Conservation (phyloP, 2,888 invertebrate species). For the Galerucella nymphaeae region DNA sequence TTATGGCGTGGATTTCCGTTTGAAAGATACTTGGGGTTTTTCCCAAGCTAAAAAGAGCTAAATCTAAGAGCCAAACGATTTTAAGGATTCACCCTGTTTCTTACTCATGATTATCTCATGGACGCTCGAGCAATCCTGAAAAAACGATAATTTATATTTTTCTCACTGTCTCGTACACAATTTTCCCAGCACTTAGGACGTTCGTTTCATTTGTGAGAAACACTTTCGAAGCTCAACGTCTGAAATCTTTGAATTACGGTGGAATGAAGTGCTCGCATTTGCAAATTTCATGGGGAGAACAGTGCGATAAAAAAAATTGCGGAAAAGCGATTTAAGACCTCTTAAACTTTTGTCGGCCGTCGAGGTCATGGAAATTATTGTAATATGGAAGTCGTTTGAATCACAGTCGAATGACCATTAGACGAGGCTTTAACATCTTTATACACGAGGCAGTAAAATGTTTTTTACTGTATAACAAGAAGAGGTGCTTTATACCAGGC, state of each 20-base stretch:
- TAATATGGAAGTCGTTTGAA: too few species aligned
- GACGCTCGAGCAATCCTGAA: not conserved
- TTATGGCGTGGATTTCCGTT: too few species aligned
- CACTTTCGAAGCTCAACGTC: slow-evolving; percentile 26
- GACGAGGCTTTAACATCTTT: slow-evolving; percentile 10
- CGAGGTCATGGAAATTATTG: slow-evolving; percentile 17
- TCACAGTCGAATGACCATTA: slow-evolving; percentile 27
- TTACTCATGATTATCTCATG: not conserved
- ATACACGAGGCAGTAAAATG: slow-evolving; percentile 17
- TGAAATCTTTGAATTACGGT: slow-evolving; percentile 33
- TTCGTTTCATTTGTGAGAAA: slow-evolving; percentile 23
- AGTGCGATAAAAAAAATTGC: slow-evolving; percentile 8
- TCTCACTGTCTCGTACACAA: not conserved
- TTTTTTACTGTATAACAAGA: not conserved
- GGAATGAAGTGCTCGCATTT: slow-evolving; percentile 39
- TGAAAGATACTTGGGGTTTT: too few species aligned
- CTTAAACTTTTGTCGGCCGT: slow-evolving; percentile 17
- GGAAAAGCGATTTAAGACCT: slow-evolving; percentile 25
- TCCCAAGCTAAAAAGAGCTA: too few species aligned
- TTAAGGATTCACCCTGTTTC: not conserved
- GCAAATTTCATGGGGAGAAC: slow-evolving; percentile 36
- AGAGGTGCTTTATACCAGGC: not conserved
- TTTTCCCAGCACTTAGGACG: not conserved
- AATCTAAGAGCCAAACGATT: too few species aligned
- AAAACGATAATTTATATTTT: not conserved